A percentile compares a stretch with the other conserved stretches of the same genome.
Conservation (phyloP, 37 sponge, comb jelly and placozoan species). For the Axinella damicornis region DNA sequence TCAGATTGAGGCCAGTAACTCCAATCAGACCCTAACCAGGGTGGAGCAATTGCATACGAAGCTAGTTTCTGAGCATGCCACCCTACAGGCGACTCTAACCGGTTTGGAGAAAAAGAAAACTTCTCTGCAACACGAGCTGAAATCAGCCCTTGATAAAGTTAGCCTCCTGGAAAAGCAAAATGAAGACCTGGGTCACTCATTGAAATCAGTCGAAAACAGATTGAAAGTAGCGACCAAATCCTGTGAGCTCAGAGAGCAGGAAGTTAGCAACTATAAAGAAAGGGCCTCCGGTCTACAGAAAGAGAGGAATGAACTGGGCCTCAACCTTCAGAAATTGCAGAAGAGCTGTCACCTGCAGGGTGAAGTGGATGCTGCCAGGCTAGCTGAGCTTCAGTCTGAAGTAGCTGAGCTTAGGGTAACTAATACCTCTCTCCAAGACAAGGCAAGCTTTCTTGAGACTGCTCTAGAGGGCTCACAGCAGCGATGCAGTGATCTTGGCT, state of each 20-base stretch:
- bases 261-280: slow-evolving; percentile 14
- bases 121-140: slow-evolving; percentile 38
- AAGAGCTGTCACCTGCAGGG: slow-evolving; percentile 30
- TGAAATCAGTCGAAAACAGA: slow-evolving; percentile 16
- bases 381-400: slow-evolving; percentile 27
- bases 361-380: slow-evolving; percentile 33
- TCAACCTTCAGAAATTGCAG: slow-evolving; percentile 47
- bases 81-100: slow-evolving; percentile 54
- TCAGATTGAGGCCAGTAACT: slow-evolving; percentile 1
- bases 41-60: slow-evolving; percentile 39
- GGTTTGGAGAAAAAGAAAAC: slow-evolving; percentile 30
- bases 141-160: slow-evolving; percentile 26
- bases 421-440: slow-evolving; percentile 10
- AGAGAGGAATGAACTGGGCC: slow-evolving; percentile 37
- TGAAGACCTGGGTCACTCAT: slow-evolving; percentile 7
- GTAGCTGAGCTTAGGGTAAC: neutral
- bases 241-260: slow-evolving; percentile 35
- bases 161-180: slow-evolving; percentile 20
- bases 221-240: slow-evolving; percentile 33
- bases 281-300: slow-evolving; percentile 35
- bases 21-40: slow-evolving; percentile 4
- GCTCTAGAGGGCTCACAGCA: slow-evolving; percentile 4
- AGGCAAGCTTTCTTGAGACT: slow-evolving; percentile 1
- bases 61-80: slow-evolving; percentile 36
- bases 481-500: neutral